Evolutionary conservation across 64 coral and sea anemone species (phyloP), one percentile per base, ranked within the genome.

Genomic region (Trachythela sp.): DNA sequence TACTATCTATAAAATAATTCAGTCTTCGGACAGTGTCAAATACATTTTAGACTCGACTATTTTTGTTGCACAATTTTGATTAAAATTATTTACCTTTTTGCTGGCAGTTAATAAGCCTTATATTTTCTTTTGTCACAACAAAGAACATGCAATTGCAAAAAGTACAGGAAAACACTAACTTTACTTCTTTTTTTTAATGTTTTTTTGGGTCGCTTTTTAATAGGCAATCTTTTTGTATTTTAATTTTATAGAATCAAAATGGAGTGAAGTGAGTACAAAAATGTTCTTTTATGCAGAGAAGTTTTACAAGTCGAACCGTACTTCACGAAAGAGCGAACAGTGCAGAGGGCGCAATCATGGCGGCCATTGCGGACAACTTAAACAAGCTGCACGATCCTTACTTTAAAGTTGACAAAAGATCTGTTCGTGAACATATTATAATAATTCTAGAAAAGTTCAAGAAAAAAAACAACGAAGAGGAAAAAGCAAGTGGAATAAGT

Each of bases 331-430:
- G 84, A 91, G 45, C 54, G 84, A 58, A 91, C 89, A 34, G 84
- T 70, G 40, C 36, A 70, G 51, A 86, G 89, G 59, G 89, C 84
- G 32, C 83, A 86, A 83, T 36, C 43, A 48, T 91, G 89, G 89
- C 52, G 68, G 40, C 39, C 29, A 70, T 91, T 85, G 83, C 83
- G 11, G 58, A 91, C 26, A 91, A 59, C 39, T 39, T 91, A 1
- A 91, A 91, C 58, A 91, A 91, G 36, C 4, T 32, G 4, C 26
- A 77, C 54, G 42, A 39, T 8, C 80, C 83, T 43, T 40, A 36
- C 9, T 91, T 91, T 72, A 91, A 91, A 49, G 89, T 91, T 26
- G 84, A 71, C 68, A 91, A 91, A 56, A 86, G 89, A 42, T 64
- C 89, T 45, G 89, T 85, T 48, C n/a, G 83, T 48, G 83, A 90